Evolutionary conservation across 2,113 vertebrate species (phyloP).

Genomic region (Zingel zingel): DNA sequence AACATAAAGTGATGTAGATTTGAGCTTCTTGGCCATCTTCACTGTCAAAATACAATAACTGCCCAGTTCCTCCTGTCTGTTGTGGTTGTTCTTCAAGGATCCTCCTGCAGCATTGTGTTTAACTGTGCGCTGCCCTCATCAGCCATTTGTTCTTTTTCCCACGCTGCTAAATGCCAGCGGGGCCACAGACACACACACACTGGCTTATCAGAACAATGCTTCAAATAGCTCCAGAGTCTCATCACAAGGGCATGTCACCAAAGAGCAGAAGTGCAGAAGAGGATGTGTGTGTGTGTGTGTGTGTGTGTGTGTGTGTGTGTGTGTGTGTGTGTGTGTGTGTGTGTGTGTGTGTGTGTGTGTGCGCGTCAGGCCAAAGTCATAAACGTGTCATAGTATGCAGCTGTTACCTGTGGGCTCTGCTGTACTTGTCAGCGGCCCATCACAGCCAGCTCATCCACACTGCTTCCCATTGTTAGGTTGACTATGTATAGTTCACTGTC

Average conservation of each 20-base stretch:
- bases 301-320: slow-evolving; percentile 45
- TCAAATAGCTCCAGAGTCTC: slow-evolving; percentile 81
- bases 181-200: slow-evolving; percentile 65
- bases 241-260: slow-evolving; percentile 77
- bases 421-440: slow-evolving; percentile 68
- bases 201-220: slow-evolving; percentile 86
- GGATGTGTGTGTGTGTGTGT: slow-evolving; percentile 44
- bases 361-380: slow-evolving; percentile 40
- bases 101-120: slow-evolving; percentile 41
- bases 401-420: slow-evolving; percentile 79
- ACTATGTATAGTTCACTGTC: slow-evolving; percentile 66
- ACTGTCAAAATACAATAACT: not conserved
- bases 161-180: slow-evolving; percentile 79
- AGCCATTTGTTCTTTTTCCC: slow-evolving; percentile 87
- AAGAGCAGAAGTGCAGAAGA: slow-evolving; percentile 56
- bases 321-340: slow-evolving; percentile 27
- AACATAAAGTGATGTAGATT: not conserved
- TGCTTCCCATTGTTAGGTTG: slow-evolving; percentile 62
- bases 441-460: slow-evolving; percentile 55
- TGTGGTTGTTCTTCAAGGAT: slow-evolving; percentile 54
- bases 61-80: slow-evolving; percentile 13
- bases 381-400: slow-evolving; percentile 66
- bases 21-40: not conserved
- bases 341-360: slow-evolving; percentile 5
- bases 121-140: slow-evolving; percentile 54